These are phyloP conservation scores for Cheiracanthium punctorium DNA, from an alignment of 2,888 invertebrate genomes.

Conservation along the genomic window DNA sequence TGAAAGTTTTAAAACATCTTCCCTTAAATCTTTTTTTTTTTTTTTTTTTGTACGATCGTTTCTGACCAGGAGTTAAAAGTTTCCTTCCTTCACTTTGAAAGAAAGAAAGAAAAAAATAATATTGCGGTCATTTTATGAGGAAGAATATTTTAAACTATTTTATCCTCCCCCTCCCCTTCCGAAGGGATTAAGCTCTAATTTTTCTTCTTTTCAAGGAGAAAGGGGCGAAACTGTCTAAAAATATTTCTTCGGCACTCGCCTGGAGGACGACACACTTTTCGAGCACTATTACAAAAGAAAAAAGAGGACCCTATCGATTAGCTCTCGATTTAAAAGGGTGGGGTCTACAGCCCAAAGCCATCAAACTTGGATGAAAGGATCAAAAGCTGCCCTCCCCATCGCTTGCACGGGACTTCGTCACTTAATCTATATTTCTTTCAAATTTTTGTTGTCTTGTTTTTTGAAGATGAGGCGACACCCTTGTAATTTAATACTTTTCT, in stretches of 20 bases:
- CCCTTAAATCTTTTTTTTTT: too few relatives aligned
- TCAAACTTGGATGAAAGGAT: slow-evolving; percentile 51
- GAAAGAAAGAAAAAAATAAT: neutral
- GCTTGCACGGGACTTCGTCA: slow-evolving; percentile 11
- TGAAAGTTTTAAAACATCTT: too few relatives aligned
- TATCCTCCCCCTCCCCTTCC: neutral
- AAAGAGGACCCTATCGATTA: slow-evolving; percentile 46
- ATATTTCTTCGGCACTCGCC: slow-evolving; percentile 24
- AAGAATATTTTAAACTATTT: slow-evolving; percentile 2
- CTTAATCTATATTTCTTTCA: slow-evolving; percentile 34
- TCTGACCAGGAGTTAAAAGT: neutral
- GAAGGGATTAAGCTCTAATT: slow-evolving; percentile 14
- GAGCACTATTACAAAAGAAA: slow-evolving; percentile 32
- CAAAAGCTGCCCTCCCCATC: slow-evolving; percentile 11
- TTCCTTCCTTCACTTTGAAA: neutral
- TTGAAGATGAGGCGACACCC: slow-evolving; percentile 32
- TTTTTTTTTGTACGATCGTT: too few relatives aligned
- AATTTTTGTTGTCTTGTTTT: slow-evolving; percentile 20
- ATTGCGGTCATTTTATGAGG: slow-evolving; percentile 6
- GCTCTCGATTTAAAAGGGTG: slow-evolving; percentile 57
- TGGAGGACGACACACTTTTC: slow-evolving; percentile 33
- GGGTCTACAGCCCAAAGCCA: slow-evolving; percentile 32
- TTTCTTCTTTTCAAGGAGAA: slow-evolving; percentile 1
- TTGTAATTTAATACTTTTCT: slow-evolving; percentile 23
- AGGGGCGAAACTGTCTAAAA: slow-evolving; percentile 16